phyloP scores from a whole-genome alignment of 23 tunicate genomes.

The Aplidium turbinatum region DNA sequence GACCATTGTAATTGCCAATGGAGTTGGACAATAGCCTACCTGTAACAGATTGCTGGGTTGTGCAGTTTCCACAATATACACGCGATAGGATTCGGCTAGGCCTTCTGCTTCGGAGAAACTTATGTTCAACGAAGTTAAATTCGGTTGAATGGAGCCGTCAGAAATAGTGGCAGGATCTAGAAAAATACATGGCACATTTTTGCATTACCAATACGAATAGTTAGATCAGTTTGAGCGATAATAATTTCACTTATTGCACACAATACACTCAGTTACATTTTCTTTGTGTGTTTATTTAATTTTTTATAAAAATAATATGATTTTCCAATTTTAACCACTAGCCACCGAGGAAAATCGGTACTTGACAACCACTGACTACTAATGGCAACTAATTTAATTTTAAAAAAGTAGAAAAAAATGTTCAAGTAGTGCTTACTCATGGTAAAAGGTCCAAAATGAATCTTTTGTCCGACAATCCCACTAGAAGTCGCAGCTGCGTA shows the following conservation, averaged over 20 bases:
- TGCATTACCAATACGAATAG: no score
- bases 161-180: constrained; percentile 34
- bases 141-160: background rate
- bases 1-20: no score
- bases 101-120: constrained; percentile 33
- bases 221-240: no score
- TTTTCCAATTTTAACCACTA: no score
- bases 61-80: constrained; percentile 19
- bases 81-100: constrained; percentile 31
- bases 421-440: constrained; percentile 15
- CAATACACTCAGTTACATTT: no score
- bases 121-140: background rate
- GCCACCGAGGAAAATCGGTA: no score
- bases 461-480: constrained; percentile 11
- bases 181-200: no score
- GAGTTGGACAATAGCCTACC: no score
- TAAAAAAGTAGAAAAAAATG: background rate
- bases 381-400: background rate
- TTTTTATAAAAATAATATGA: no score
- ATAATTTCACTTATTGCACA: no score
- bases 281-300: no score
- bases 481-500: constrained; percentile 20
- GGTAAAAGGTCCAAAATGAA: constrained; percentile 30
- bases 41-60: constrained; percentile 1
- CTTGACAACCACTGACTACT: background rate